Base-by-base conservation (phyloP, 2,113 vertebrate species). In the Coregonus clupeaformis region DNA sequence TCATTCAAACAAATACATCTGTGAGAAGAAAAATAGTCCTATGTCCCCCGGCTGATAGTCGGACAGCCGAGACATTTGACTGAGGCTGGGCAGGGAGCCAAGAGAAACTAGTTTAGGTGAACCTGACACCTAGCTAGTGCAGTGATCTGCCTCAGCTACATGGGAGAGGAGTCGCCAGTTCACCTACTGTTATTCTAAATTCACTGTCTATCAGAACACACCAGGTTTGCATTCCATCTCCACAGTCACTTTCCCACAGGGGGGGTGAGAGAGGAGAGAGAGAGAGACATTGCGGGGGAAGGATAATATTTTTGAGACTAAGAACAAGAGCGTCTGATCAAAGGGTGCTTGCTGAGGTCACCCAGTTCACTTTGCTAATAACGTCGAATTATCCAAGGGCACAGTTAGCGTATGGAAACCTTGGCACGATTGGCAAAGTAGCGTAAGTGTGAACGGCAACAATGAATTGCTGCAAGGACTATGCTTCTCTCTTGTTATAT, bases 41-140 rank as follows among this genome's bases (percentile, higher is more conserved):
- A 52, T 16, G 49, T 14, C 49, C 49, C 9, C 49, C 16, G 49
- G 49, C 49, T 52, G 74, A 85, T 78, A 68, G n/a, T 24, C 7
- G 5, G 78, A 82, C 79, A 89, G 20, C 57, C 13, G 69, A 30
- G 64, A 63, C 45, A 63, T 78, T 45, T 42, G 30, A 74, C 13
- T 67, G 36, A 65, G 30, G 64, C 72, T 9, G 32, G 29, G 47
- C 42, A 45, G 45, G 9, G 2, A 70, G 86, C 86, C 86, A 89
- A 84, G 62, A 77, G 57, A 57, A 83, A 84, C 86, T 59, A 6
- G 20, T 80, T 76, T 70, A 82, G 84, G 77, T 81, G 73, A 89
- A 87, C 64, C 64, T 76, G 85, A 86, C 75, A 82, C 72, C 73
- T 70, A 29, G 52, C 71, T 18, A 42, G 81, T 77, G 74, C 71